Evolutionary conservation across 2,888 invertebrate species (phyloP).

Genomic region (Andrena camellia): DNA sequence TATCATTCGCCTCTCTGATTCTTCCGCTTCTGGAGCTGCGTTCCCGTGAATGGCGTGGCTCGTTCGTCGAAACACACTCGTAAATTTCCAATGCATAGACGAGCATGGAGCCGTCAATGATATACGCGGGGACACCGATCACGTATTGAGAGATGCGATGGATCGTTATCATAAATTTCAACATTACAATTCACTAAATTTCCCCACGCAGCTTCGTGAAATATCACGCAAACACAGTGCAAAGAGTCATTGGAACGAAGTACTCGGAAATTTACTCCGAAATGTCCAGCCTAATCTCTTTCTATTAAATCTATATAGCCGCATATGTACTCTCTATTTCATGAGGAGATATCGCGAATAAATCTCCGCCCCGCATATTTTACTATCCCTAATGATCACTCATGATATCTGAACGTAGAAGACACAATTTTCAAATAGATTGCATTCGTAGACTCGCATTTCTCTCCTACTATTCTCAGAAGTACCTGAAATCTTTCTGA

Average conservation of each 20-base stretch:
- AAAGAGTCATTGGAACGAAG: not conserved
- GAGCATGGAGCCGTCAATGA: slow-evolving; percentile 36
- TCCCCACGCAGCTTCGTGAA: not conserved
- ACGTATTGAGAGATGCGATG: not conserved
- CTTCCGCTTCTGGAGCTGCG: slow-evolving; percentile 30
- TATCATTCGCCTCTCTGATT: slow-evolving; percentile 44
- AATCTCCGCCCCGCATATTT: no score
- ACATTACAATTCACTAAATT: slow-evolving; percentile 31
- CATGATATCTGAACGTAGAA: no score
- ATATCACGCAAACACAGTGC: not conserved
- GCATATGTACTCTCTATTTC: no score
- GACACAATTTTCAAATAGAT: no score
- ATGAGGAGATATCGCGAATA: no score
- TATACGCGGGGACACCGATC: slow-evolving; percentile 33
- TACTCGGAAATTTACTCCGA: not conserved
- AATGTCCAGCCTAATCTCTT: no score
- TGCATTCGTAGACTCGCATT: no score
- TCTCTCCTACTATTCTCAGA: no score
- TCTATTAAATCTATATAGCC: no score
- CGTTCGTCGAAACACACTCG: slow-evolving; percentile 40
- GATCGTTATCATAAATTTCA: slow-evolving; percentile 45
- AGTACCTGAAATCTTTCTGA: not conserved
- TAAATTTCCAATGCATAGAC: slow-evolving; percentile 59
- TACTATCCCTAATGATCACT: no score
- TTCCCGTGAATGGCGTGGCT: slow-evolving; percentile 34